These are phyloP conservation scores for Equus przewalskii DNA, from an alignment of 2,113 vertebrate species.

Conservation along the genomic window DNA sequence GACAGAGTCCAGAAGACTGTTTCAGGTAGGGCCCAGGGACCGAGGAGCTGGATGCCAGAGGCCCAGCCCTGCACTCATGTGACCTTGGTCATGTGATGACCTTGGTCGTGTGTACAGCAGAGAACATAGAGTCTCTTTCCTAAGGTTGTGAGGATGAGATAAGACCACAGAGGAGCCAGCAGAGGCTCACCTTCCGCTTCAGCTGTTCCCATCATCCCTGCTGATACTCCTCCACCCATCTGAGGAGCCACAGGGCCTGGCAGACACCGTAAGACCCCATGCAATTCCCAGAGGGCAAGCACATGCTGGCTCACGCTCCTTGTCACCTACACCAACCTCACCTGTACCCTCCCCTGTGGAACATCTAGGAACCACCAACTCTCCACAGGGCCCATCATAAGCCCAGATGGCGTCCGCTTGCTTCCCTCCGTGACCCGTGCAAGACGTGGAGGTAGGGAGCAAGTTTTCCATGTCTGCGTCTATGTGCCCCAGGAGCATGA, in stretches of 20 bases:
- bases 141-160: neutral
- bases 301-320: no score
- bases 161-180: no score
- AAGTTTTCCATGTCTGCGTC: no score
- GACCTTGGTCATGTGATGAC: neutral
- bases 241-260: neutral
- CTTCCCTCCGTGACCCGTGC: no score
- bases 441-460: no score
- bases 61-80: neutral
- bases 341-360: no score
- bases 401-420: neutral
- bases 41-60: neutral
- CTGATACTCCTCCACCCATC: neutral
- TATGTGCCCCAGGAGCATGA: neutral
- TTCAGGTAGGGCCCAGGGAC: neutral
- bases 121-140: neutral
- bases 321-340: neutral
- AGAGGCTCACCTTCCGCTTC: rapidly evolving
- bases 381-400: neutral
- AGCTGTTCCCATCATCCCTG: no score
- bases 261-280: neutral
- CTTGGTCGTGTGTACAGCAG: neutral
- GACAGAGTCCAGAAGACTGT: neutral
- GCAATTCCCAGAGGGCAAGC: neutral
- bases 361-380: neutral